Evolutionary conservation across 2,888 invertebrate genomes (phyloP), one percentile per base, ranked within the genome.

Genomic region (Stenichneumon culpator): DNA sequence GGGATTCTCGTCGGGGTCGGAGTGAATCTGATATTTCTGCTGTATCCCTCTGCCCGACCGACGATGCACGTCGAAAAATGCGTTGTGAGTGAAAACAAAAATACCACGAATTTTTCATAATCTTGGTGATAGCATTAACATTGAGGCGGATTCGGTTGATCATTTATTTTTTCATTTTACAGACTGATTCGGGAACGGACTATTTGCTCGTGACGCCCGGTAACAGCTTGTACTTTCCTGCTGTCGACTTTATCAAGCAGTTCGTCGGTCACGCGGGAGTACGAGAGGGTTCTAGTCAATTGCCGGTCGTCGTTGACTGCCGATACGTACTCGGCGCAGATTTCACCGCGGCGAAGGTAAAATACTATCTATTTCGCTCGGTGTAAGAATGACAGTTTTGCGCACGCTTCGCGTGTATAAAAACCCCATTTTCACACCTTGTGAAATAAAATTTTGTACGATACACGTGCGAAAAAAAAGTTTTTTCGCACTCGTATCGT

Each of bases 1-100:
- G 98, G 98, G 1, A 97, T 99, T 87, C 94, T 98, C 16, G 95
- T 97, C 25, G 98, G 98, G 0, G 98, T 98, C 0, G 96, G 95
- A 0, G 96, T 97, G 36, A 98, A 98, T 93, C 95, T 98, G 4
- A 94, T 97, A 44, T 96, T 97, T 86, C 94, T 98, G 7, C 94
- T 98, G 9, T 97, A 98, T 92, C 97, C 97, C 2, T 97, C 97
- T 22, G 98, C 97, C 0, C 95, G 98, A 70, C 98, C 98, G 0
- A 96, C 96, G 72, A 95, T 98, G 6, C 95, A 96, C 65, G 96
- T 97, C 0, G 96, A 97, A 86, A 97, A 96, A 90, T 94, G 96
- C 79, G 95, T 95, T 93, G 97, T 97, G 92, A 94, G 93, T 92
- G 5, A 5, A 63, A 14, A 63, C 7, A 5, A 0, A 63, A 25